Conservation (phyloP, 2,113 vertebrate species). For the Cottus gobio region DNA sequence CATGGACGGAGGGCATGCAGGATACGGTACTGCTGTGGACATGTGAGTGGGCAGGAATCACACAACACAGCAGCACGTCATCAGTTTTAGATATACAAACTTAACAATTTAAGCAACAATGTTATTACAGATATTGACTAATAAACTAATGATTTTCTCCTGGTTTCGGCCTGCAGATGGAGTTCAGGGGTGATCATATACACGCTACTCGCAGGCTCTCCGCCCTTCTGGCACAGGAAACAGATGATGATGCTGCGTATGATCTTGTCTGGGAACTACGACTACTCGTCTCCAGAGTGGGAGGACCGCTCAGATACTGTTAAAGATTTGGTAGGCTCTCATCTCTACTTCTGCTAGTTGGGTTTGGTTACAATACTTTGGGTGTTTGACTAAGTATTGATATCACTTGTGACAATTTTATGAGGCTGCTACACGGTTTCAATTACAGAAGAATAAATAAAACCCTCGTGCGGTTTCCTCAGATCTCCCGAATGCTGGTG, state of each 20-base stretch:
- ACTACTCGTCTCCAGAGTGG: slow-evolving; percentile 94
- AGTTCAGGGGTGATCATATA: slow-evolving; percentile 98
- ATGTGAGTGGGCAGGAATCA: slow-evolving; percentile 85
- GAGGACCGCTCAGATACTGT: slow-evolving; percentile 96
- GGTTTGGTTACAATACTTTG: neutral
- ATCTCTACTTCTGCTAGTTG: too few species aligned
- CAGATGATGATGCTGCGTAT: slow-evolving; percentile 98
- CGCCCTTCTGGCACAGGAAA: slow-evolving; percentile 98
- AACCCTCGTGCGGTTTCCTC: slow-evolving; percentile 12
- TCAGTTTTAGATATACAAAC: neutral
- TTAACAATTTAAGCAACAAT: neutral
- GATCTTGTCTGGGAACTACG: slow-evolving; percentile 92
- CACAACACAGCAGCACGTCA: neutral
- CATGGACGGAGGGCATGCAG: slow-evolving; percentile 90
- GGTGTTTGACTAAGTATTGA: neutral
- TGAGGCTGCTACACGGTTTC: neutral
- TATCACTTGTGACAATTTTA: neutral
- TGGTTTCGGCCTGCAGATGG: slow-evolving; percentile 85
- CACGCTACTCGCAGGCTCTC: slow-evolving; percentile 95
- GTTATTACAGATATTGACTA: neutral
- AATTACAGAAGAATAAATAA: neutral
- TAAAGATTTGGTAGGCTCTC: slow-evolving; percentile 90
- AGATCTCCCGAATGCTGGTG: slow-evolving; percentile 94
- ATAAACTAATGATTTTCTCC: neutral
- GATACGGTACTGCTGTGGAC: slow-evolving; percentile 92